Conservation (phyloP, 1,140 invertebrate species). For the Drosophila quadrilineata region DNA sequence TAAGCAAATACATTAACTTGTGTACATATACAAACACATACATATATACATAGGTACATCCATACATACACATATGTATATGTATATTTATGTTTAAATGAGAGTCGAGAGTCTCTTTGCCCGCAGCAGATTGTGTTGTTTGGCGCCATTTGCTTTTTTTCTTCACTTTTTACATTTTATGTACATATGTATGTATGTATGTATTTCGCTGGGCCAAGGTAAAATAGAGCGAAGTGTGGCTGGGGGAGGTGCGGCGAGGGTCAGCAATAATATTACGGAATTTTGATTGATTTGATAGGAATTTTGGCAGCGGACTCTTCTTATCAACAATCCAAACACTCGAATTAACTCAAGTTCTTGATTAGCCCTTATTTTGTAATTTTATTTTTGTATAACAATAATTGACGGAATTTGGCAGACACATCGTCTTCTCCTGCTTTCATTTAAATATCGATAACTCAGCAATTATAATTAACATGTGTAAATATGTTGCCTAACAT, state of each 20-base stretch:
- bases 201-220: slow-evolving; percentile 43
- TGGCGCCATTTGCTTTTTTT: slow-evolving; percentile 3
- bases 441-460: too few species aligned
- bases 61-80: slow-evolving; percentile 20
- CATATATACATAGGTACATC: not conserved
- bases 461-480: not conserved
- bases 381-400: too few species aligned
- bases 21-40: slow-evolving; percentile 16
- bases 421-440: too few species aligned
- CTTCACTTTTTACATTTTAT: too few species aligned
- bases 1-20: slow-evolving; percentile 47
- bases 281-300: slow-evolving; percentile 64
- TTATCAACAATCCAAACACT: slow-evolving; percentile 50
- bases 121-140: slow-evolving; percentile 33
- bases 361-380: slow-evolving; percentile 68
- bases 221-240: not conserved
- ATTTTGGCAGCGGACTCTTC: slow-evolving; percentile 20
- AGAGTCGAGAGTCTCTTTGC: slow-evolving; percentile 22
- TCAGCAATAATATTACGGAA: too few species aligned
- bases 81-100: not conserved
- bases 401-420: too few species aligned
- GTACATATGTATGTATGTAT: too few species aligned
- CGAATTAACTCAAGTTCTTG: slow-evolving; percentile 52
- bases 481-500: too few species aligned
- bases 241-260: not conserved